Percentiles rank a stretch among this genome's conserved stretches.
phyloP scores from a whole-genome alignment of 2,113 vertebrate species.

The Ailurus styani region DNA sequence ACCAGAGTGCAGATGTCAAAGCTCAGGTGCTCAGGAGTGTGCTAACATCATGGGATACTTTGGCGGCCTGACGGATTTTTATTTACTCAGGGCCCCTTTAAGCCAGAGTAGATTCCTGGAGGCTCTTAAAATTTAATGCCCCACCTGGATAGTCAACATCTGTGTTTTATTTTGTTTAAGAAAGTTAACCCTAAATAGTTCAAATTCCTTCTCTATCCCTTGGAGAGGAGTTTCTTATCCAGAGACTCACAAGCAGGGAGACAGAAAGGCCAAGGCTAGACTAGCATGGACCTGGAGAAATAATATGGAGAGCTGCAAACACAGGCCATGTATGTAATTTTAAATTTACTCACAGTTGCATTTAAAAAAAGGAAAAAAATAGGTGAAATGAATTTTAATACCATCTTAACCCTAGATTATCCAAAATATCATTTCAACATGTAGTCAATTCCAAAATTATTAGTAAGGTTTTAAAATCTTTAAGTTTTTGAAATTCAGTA shows the following conservation, averaged over 20 bases:
- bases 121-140: slow-evolving; percentile 13
- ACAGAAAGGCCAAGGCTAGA: background rate
- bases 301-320: fast-evolving
- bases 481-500: background rate
- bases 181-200: slow-evolving; percentile 75
- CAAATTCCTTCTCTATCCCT: slow-evolving; percentile 73
- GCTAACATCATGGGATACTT: slow-evolving; percentile 8
- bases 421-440: background rate
- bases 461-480: background rate
- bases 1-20: background rate
- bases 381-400: background rate
- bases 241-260: background rate
- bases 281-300: background rate
- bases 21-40: background rate
- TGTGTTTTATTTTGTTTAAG: slow-evolving; percentile 70
- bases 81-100: slow-evolving; percentile 60
- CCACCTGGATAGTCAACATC: slow-evolving; percentile 52
- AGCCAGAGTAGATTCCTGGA: slow-evolving; percentile 41
- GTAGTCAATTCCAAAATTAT: background rate
- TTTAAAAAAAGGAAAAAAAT: background rate
- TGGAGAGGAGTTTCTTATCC: background rate
- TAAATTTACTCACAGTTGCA: background rate
- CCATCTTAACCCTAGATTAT: background rate
- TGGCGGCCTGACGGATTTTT: slow-evolving; percentile 48
- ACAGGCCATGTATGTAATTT: background rate